Evolutionary conservation across 2,888 invertebrate genomes (phyloP), one percentile per base, ranked within the genome.

Genomic region (Pammene fasciana): DNA sequence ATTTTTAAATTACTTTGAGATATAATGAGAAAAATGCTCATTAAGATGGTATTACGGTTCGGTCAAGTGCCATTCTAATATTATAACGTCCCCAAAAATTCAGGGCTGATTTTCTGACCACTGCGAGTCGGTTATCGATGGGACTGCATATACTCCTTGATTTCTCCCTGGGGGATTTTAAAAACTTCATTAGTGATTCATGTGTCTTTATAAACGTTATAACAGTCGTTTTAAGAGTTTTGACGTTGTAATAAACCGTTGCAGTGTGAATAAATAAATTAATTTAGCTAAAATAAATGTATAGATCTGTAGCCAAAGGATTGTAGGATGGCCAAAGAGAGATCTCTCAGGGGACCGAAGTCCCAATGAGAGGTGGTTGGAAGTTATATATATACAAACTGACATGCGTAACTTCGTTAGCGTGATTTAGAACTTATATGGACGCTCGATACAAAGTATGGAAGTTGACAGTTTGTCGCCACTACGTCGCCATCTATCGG

Each of bases 21-120:
- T n/a, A 57, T 18, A 52, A 50, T 65, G 45, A 68, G 52, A 48
- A 64, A 65, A 68, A 43, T 38, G 34, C n/a, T 65, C 64, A 68
- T 65, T 64, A 64, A 52, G 52, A 38, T 26, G 57, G 45, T 38
- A 64, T 65, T 52, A 59, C 50, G 45, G 43, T 52, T 16, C 26
- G 64, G 64, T 57, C 64, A 68, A 64, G 64, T 11, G 45, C 64
- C 57, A 46, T 52, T 26, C 36, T 38, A 64, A 64, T 64, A 56
- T 56, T 50, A 64, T 64, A 43, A 18, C 14, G 5, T 36, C 57
- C 64, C 55, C 48, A 34, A 43, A 68, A 57, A 65, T 52, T 65
- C 52, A 45, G 57, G 36, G 43, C 57, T 38, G 38, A 55, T 52
- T 65, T 59, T 59, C 57, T 50, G 57, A 46, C 64, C 68, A 65